phyloP scores from a whole-genome alignment of 2,113 vertebrate genomes.

The Pyrgilauda ruficollis region DNA sequence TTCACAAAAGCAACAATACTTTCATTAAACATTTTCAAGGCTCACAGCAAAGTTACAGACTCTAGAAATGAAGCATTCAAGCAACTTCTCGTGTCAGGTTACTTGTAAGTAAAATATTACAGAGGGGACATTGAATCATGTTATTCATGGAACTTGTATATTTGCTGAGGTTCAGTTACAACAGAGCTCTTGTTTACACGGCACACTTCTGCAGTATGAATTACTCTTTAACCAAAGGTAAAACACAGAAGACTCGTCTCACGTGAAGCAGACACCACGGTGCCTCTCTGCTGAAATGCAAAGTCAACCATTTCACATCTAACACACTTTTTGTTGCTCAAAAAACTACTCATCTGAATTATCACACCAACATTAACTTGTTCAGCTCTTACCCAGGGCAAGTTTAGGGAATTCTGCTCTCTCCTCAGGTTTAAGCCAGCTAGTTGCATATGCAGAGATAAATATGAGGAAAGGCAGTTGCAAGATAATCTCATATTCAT shows the following conservation, averaged over 20 bases:
- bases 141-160: neutral
- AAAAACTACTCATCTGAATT: neutral
- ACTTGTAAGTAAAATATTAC: constrained; percentile 9
- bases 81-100: neutral
- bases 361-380: neutral
- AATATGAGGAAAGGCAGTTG: neutral
- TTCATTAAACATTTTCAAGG: neutral
- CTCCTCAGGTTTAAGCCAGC: neutral
- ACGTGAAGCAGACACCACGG: fast-evolving
- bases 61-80: neutral
- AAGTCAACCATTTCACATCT: neutral
- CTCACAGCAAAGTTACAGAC: neutral
- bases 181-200: neutral
- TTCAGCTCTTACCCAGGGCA: neutral
- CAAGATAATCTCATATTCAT: neutral
- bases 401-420: neutral
- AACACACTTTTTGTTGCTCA: neutral
- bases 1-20: neutral
- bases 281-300: neutral
- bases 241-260: neutral
- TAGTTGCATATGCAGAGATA: neutral
- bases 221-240: neutral
- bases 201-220: neutral
- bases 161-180: constrained; percentile 22
- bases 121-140: neutral